Conservation (phyloP, 2,113 vertebrate genomes). For the Pachypanchax playfairii region DNA sequence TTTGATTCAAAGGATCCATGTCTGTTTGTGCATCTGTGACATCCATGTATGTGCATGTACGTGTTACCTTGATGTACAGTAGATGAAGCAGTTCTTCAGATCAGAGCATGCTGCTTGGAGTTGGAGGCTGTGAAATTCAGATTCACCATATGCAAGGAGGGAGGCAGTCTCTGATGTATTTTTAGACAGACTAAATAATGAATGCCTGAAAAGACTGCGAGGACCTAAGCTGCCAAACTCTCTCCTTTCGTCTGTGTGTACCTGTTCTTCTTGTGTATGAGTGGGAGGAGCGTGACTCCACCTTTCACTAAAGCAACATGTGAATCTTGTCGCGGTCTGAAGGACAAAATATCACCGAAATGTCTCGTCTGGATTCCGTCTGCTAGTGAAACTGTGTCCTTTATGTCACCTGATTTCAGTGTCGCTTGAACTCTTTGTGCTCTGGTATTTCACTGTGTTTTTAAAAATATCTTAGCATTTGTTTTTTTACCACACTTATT, state of each 20-base stretch:
- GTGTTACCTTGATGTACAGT: slow-evolving; percentile 63
- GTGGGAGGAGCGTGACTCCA: slow-evolving; percentile 34
- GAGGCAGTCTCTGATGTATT: slow-evolving; percentile 79
- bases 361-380: slow-evolving; percentile 34
- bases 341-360: slow-evolving; percentile 33
- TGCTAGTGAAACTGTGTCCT: too few relatives aligned
- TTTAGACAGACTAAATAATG: slow-evolving; percentile 81
- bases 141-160: slow-evolving; percentile 67
- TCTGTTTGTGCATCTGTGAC: slow-evolving; percentile 23
- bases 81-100: slow-evolving; percentile 66
- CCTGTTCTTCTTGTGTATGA: slow-evolving; percentile 31
- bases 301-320: slow-evolving; percentile 43
- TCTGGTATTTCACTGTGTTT: too few relatives aligned
- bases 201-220: slow-evolving; percentile 77
- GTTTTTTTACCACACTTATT: too few relatives aligned
- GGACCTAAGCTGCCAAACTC: slow-evolving; percentile 69
- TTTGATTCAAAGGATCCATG: slow-evolving; percentile 16
- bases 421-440: too few relatives aligned
- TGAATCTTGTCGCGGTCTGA: slow-evolving; percentile 40
- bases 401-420: too few relatives aligned
- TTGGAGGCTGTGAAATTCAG: slow-evolving; percentile 69
- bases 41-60: neutral
- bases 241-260: slow-evolving; percentile 48
- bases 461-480: too few relatives aligned
- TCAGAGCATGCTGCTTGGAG: slow-evolving; percentile 57